Evolutionary conservation across 2,888 invertebrate genomes (phyloP).

Genomic region (Theretra japonica): DNA sequence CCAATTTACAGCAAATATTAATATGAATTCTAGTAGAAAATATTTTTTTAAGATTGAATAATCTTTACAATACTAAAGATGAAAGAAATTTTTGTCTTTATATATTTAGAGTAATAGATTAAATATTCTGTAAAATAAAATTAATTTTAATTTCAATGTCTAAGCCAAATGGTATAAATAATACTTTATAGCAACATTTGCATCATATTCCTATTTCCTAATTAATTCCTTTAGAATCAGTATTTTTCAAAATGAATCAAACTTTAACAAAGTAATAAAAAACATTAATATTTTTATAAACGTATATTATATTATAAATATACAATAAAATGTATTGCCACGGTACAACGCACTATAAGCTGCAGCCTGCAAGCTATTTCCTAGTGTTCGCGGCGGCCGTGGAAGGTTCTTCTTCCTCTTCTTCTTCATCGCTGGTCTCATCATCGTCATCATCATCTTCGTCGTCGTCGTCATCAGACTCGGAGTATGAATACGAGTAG

Average conservation of each 20-base stretch:
- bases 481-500: slow-evolving; percentile 73
- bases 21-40: neutral
- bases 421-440: slow-evolving; percentile 60
- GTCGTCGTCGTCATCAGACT: slow-evolving; percentile 79
- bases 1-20: neutral
- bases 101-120: no score
- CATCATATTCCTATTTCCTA: neutral
- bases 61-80: no score
- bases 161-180: no score
- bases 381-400: slow-evolving; percentile 13
- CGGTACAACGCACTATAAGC: neutral
- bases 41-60: neutral
- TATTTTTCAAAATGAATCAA: neutral
- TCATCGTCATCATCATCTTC: slow-evolving; percentile 64
- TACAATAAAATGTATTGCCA: slow-evolving; percentile 15
- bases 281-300: slow-evolving; percentile 22
- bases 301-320: slow-evolving; percentile 26
- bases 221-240: neutral
- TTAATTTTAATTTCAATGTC: no score
- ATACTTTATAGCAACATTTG: no score
- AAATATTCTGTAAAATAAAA: no score
- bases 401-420: slow-evolving; percentile 56
- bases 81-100: no score
- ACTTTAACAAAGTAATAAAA: neutral
- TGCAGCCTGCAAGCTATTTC: neutral